phyloP scores from a whole-genome alignment of 2,888 invertebrate species.

The Lasioglossum morio region DNA sequence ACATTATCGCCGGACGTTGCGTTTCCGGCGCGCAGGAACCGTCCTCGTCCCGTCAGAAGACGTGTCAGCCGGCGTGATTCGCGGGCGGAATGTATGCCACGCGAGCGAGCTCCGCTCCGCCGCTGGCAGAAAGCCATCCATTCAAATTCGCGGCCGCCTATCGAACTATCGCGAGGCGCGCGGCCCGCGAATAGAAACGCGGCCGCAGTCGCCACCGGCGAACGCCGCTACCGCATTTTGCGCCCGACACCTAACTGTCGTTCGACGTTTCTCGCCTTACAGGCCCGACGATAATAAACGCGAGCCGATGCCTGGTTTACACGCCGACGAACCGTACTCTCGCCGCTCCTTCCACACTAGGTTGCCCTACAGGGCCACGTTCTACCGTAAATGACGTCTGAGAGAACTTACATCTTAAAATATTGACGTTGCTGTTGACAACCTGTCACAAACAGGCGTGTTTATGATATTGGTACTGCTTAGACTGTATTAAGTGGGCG shows the following conservation, averaged over 20 bases:
- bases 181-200: conserved; percentile 69
- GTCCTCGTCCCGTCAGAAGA: conserved; percentile 80
- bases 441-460: not conserved
- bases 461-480: not conserved
- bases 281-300: conserved; percentile 25
- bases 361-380: not conserved
- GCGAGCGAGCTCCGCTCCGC: conserved; percentile 62
- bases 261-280: conserved; percentile 30
- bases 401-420: not conserved
- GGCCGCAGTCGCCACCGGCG: conserved; percentile 52
- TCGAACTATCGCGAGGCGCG: conserved; percentile 74
- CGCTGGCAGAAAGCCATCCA: conserved; percentile 70
- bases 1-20: conserved; percentile 84
- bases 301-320: conserved; percentile 6
- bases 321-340: not conserved
- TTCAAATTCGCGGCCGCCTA: conserved; percentile 77
- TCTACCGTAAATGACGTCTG: not conserved
- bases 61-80: conserved; percentile 77
- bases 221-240: conserved; percentile 54
- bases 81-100: conserved; percentile 81
- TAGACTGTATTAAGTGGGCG: not conserved
- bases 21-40: conserved; percentile 79
- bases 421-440: not conserved
- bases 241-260: conserved; percentile 40
- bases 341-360: not conserved